Conservation (phyloP, 2,113 vertebrate species). For the Cebidichthys violaceus region DNA sequence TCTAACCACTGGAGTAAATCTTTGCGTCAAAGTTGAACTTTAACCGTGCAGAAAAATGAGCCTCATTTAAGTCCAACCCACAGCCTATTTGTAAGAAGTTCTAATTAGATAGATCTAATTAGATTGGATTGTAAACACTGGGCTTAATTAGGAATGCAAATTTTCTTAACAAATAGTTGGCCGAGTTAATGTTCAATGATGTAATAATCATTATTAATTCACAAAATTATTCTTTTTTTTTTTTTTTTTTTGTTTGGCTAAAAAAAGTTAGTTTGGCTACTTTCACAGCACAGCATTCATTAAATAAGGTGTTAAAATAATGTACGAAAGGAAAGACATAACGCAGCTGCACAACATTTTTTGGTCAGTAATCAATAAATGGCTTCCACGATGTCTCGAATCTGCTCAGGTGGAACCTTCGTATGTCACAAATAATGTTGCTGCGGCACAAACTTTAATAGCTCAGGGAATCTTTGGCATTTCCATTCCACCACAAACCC, state of each 20-base stretch:
- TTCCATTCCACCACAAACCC: slow-evolving; percentile 1
- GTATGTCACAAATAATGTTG: slow-evolving; percentile 18
- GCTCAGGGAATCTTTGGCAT: slow-evolving; percentile 10
- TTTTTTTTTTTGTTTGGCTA: no score
- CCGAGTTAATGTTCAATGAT: slow-evolving; percentile 10
- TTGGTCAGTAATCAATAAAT: slow-evolving; percentile 16
- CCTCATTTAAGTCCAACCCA: slow-evolving; percentile 18
- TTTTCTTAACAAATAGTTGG: slow-evolving; percentile 18
- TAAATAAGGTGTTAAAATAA: neutral
- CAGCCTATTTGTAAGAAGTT: slow-evolving; percentile 23
- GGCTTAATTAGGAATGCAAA: slow-evolving; percentile 27
- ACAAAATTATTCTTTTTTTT: slow-evolving; percentile 2
- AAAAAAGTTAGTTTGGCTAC: no score
- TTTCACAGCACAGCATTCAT: neutral
- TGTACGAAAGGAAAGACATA: neutral
- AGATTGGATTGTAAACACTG: slow-evolving; percentile 44
- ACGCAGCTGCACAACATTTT: neutral
- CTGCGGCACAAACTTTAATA: slow-evolving; percentile 12
- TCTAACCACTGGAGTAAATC: neutral
- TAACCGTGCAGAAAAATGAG: slow-evolving; percentile 15
- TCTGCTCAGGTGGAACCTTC: slow-evolving; percentile 33
- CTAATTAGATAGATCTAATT: slow-evolving; percentile 45
- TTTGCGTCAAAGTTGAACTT: neutral
- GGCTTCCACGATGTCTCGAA: neutral
- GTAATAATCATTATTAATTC: slow-evolving; percentile 14